Base-by-base conservation (phyloP, 2,888 invertebrate genomes). In the Leucophora obtusa region DNA sequence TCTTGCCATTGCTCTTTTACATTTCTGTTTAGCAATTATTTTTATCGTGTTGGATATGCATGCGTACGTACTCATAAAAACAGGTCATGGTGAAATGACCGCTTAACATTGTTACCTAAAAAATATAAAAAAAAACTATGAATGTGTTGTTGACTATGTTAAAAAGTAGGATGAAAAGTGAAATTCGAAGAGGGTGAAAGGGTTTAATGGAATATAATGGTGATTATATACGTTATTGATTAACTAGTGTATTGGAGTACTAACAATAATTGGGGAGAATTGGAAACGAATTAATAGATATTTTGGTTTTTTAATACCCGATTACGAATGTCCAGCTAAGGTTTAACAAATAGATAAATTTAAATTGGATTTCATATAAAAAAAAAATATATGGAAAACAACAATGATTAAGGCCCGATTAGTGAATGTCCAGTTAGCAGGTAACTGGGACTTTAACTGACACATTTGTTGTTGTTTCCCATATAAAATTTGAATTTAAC, bases 41-140 rank as follows among this genome's bases (percentile, higher is more conserved):
- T 14, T 60, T 66, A 66, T 59, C 21, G 47, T 68, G 43, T 63
- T 70, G 50, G 18, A n/a, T 71, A 53, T 69, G 63, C 59, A 54
- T 75, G 62, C 59, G 66, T 72, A 60, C 60, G 65, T 18, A 62
- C 59, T 24, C 24, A 28, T n/a, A 60, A 51, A 80, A 81, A 81
- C 81, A 73, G 81, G 81, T 81, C 81, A 81, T 81, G 81, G 81
- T 74, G 81, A 81, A 81, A 81, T 81, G 81, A 81, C 81, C 81
- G 81, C 81, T 77, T 81, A 81, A 77, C 81, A 77, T 77, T 81
- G 73, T 81, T 81, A 81, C 81, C 81, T 81, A 81, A 74, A 77
- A 77, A 71, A 72, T 5, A 54, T 35, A 18, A 43, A 33, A 60
- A 38, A 56, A 50, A 58, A 56, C 33, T 38, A 11, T 54, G 8